Evolutionary conservation across 1,140 invertebrate species (phyloP), one percentile per base, ranked within the genome.

Genomic region (Heliconius hermathena): DNA sequence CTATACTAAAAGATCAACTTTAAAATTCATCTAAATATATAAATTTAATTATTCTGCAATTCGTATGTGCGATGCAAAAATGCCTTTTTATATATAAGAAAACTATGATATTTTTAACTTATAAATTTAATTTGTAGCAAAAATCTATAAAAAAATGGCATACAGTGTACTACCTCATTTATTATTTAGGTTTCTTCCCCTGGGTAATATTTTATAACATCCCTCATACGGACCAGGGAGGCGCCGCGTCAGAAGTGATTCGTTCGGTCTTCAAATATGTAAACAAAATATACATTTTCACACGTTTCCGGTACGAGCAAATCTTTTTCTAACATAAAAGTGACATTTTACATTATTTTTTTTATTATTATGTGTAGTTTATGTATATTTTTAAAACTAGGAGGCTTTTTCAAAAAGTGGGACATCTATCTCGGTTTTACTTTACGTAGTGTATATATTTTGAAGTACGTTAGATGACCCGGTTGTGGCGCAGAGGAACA

Each of bases 201-300:
- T n/a, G 52, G 41, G 41, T 46, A 70, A 70, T 70, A 70, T 70
- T 16, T 70, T 70, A 70, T 70, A 9, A 22, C 66, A 70, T 13
- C 26, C 26, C 20, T 4, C 52, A 70, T 70, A 29, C 66, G 66
- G n/a, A 70, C 8, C 66, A 70, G 66, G 29, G 66, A 70, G 66
- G 66, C 66, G 26, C 9, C 66, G 18, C 66, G 22, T 70, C 66
- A 29, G 9, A 70, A 29, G 22, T n/a, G 66, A 70, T 26, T 70
- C n/a, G 11, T 26, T 70, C n/a, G 22, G 9, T 70, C n/a, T 70
- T 70, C 26, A 70, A 70, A 70, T 70, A 70, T 70, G 66, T 33
- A 70, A 70, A 70, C 66, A 70, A 70, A 70, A 70, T 26, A 54
- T 54, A 54, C 20, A 54, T 54, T 54, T 54, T 18, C 66, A 26